phyloP scores from a whole-genome alignment of 2,888 invertebrate species.

The Prosapia bicincta region DNA sequence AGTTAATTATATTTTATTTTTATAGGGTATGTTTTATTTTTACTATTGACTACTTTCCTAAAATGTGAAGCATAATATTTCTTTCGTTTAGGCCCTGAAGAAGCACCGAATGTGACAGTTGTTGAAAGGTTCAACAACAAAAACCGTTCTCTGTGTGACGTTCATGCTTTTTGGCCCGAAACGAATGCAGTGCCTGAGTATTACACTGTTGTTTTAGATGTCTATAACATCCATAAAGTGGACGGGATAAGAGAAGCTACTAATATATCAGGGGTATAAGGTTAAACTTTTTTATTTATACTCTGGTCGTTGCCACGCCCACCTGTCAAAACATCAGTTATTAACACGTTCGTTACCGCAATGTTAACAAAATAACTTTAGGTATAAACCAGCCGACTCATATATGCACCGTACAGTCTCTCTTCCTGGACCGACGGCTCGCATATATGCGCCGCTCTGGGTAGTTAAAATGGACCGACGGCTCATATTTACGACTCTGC shows the following conservation, averaged over 20 bases:
- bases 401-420: too few species aligned
- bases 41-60: too few species aligned
- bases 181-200: neutral
- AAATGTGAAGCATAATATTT: too few species aligned
- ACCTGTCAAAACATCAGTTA: neutral
- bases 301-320: neutral
- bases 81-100: neutral
- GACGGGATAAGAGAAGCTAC: neutral
- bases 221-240: neutral
- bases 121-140: neutral
- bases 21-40: neutral
- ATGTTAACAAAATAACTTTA: neutral
- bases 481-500: neutral
- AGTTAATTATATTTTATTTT: neutral
- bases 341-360: neutral
- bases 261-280: neutral
- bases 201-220: neutral
- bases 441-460: neutral
- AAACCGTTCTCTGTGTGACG: neutral
- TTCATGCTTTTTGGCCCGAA: neutral
- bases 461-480: neutral
- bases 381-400: too few species aligned
- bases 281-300: neutral
- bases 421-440: too few species aligned
- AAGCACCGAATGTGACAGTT: neutral